These are phyloP conservation scores for Ectemnius lituratus DNA, from an alignment of 2,888 invertebrate species.

Conservation along the genomic window DNA sequence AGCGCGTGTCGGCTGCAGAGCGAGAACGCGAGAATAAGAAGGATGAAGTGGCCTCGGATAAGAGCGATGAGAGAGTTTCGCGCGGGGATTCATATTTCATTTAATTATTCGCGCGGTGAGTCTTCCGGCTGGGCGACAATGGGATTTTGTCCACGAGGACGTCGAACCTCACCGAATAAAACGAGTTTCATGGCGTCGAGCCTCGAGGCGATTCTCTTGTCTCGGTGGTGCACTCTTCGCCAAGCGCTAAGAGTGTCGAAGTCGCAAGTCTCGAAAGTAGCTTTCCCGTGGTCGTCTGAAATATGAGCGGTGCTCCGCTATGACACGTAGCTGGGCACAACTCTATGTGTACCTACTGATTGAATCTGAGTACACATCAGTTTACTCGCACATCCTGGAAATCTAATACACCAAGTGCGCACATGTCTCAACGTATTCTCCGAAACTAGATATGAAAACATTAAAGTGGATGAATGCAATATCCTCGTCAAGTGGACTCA, in stretches of 20 bases:
- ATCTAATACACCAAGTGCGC: too few relatives aligned
- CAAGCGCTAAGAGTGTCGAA: background rate
- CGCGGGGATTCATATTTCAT: conserved; percentile 38
- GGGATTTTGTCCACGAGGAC: conserved; percentile 42
- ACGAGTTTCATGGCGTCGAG: background rate
- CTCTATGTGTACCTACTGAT: too few relatives aligned
- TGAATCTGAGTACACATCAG: too few relatives aligned
- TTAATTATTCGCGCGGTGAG: conserved; percentile 45
- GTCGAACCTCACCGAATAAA: conserved; percentile 40
- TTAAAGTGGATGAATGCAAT: background rate
- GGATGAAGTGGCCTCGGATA: background rate
- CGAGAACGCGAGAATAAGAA: background rate
- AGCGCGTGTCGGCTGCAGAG: conserved; percentile 3
- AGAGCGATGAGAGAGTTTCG: conserved; percentile 23
- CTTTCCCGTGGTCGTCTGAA: background rate
- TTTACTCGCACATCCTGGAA: too few relatives aligned
- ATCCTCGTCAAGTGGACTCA: conserved; percentile 77
- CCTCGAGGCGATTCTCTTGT: conserved; percentile 5
- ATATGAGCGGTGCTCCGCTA: background rate
- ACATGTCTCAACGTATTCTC: too few relatives aligned
- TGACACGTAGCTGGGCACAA: background rate
- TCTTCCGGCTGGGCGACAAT: conserved; percentile 28
- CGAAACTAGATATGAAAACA: background rate
- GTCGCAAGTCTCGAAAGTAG: background rate
- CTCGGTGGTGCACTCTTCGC: background rate